These are phyloP conservation scores for Chrysolina oricalcia DNA, from an alignment of 2,888 invertebrate genomes.

Conservation along the genomic window DNA sequence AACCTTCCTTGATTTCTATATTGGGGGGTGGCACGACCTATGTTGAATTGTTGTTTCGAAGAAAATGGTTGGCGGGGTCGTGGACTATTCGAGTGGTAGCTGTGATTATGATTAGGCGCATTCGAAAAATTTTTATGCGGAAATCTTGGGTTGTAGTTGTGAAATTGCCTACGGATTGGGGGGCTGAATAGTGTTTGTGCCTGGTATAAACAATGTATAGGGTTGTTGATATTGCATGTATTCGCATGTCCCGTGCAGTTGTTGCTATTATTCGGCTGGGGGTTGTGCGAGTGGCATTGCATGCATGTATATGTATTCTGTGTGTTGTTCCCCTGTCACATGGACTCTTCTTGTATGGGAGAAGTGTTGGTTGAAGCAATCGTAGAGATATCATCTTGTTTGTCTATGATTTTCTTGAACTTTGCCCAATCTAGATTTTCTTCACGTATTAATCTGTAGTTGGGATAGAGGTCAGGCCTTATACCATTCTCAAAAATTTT, in stretches of 20 bases:
- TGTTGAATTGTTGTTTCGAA: background rate
- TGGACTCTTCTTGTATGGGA: too few relatives aligned
- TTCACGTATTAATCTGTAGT: conserved; percentile 25
- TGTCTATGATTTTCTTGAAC: conserved; percentile 30
- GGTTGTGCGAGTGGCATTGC: conserved; percentile 1
- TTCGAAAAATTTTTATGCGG: background rate
- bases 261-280: background rate
- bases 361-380: background rate
- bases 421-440: conserved; percentile 31
- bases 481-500: conserved; percentile 33
- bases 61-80: background rate
- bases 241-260: background rate
- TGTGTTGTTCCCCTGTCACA: background rate
- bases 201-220: background rate
- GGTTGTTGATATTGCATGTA: conserved; percentile 7
- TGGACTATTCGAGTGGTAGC: background rate
- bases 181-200: background rate
- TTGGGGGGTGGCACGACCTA: background rate
- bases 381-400: conserved; percentile 30
- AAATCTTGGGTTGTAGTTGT: conserved; percentile 9
- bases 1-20: background rate
- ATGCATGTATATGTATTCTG: background rate
- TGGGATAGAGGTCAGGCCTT: conserved; percentile 22
- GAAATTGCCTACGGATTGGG: background rate
- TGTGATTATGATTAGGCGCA: background rate